Conservation (phyloP, 2,113 vertebrate species). For the Paraplagusia blochii region DNA sequence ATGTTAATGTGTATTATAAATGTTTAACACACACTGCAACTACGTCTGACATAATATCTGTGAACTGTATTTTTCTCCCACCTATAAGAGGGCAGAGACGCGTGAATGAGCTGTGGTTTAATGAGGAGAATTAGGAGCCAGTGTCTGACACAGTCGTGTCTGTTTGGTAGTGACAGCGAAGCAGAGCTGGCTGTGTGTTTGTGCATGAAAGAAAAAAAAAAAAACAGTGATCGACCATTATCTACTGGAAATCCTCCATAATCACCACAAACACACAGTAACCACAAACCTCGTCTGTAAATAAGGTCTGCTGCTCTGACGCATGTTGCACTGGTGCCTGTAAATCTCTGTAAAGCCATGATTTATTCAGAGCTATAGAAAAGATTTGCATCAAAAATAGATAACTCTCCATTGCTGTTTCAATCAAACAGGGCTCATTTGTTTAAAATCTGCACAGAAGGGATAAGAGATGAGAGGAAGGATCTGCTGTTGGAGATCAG, state of each 20-base stretch:
- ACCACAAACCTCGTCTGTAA: not conserved
- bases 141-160: not conserved
- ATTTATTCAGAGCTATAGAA: constrained; percentile 52
- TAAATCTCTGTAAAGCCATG: constrained; percentile 31
- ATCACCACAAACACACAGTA: not conserved
- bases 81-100: no score
- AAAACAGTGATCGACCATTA: not conserved
- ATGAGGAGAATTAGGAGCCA: constrained; percentile 2
- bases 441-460: constrained; percentile 11
- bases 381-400: constrained; percentile 61
- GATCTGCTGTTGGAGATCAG: no score
- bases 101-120: not conserved
- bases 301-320: not conserved
- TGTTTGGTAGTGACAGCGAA: not conserved
- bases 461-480: no score
- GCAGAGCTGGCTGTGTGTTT: not conserved
- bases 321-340: constrained; percentile 23
- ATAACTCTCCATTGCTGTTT: constrained; percentile 35
- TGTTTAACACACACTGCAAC: no score
- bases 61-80: no score
- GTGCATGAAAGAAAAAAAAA: not conserved
- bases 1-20: no score
- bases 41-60: no score
- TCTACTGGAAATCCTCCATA: not conserved
- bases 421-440: constrained; percentile 51